phyloP scores from a whole-genome alignment of 2,888 invertebrate species.

The Cryptus viduatorius region DNA sequence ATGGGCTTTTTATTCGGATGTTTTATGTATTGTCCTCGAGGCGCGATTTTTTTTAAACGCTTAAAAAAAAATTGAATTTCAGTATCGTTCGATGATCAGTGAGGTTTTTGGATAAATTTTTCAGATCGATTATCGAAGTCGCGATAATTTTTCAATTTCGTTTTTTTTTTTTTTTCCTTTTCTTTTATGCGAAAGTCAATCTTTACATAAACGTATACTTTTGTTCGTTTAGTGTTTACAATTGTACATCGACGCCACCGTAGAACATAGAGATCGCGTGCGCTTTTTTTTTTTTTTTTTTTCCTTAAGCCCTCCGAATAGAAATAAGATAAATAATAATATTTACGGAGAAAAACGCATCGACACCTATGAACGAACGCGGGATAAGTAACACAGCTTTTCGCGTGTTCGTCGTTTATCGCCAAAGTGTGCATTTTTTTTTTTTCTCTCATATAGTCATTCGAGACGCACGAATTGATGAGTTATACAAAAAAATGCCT shows the following conservation, averaged over 20 bases:
- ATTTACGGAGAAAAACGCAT: slow-evolving; percentile 9
- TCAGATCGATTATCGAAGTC: slow-evolving; percentile 18
- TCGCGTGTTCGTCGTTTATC: slow-evolving; percentile 42
- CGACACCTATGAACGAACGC: slow-evolving; percentile 44
- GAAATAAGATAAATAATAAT: slow-evolving; percentile 65
- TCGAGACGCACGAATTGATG: slow-evolving; percentile 58
- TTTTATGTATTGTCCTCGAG: neutral
- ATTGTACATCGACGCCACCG: slow-evolving; percentile 55
- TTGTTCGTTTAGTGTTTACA: slow-evolving; percentile 51
- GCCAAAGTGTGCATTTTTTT: slow-evolving; percentile 19
- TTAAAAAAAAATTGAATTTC: neutral
- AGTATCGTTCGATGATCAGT: neutral
- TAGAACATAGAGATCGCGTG: slow-evolving; percentile 51
- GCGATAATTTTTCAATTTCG: slow-evolving; percentile 52
- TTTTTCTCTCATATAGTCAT: slow-evolving; percentile 49
- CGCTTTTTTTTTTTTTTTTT: slow-evolving; percentile 29
- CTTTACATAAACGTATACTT: slow-evolving; percentile 66
- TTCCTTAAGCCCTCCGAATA: slow-evolving; percentile 48
- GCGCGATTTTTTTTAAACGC: neutral
- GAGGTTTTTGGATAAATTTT: neutral
- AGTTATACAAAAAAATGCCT: slow-evolving; percentile 56
- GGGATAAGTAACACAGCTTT: slow-evolving; percentile 19
- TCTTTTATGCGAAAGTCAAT: slow-evolving; percentile 57
- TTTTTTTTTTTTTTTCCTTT: slow-evolving; percentile 27
- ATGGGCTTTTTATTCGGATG: neutral